phyloP scores from a whole-genome alignment of 2,797 vertebrate genomes.

The Chaetophractus vellerosus region DNA sequence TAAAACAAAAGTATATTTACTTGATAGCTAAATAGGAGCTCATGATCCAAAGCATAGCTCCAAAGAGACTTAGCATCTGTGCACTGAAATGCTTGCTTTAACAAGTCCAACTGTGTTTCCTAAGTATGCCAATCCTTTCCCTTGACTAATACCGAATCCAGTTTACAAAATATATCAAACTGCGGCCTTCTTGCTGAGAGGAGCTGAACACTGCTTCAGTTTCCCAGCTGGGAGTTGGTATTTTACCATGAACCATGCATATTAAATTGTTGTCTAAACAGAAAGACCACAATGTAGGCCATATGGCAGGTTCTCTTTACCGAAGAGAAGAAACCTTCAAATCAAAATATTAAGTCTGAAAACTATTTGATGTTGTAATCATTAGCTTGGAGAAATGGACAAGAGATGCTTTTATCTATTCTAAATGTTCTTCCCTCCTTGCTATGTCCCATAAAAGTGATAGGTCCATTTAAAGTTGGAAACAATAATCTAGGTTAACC shows the following conservation, averaged over 20 bases:
- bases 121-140: constrained; percentile 68
- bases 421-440: constrained; percentile 3
- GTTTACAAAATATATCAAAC: constrained; percentile 82
- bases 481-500: not conserved
- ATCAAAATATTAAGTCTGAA: constrained; percentile 66
- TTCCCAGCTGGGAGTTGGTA: constrained; percentile 83
- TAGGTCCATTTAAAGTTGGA: not conserved
- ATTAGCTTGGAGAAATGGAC: constrained; percentile 30
- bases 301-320: constrained; percentile 82
- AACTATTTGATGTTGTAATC: constrained; percentile 39
- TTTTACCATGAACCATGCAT: constrained; percentile 80
- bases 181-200: constrained; percentile 82
- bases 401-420: constrained; percentile 22
- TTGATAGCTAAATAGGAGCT: constrained; percentile 59
- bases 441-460: not conserved
- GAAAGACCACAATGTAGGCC: constrained; percentile 77
- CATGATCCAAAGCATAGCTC: constrained; percentile 48
- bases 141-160: constrained; percentile 78
- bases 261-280: constrained; percentile 79
- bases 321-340: constrained; percentile 70
- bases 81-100: constrained; percentile 61
- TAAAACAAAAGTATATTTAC: constrained; percentile 69
- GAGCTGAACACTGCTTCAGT: constrained; percentile 80
- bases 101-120: constrained; percentile 71
- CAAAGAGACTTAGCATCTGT: constrained; percentile 73